phyloP scores from a whole-genome alignment of 2,113 vertebrate genomes.

The Apeltes quadracus region DNA sequence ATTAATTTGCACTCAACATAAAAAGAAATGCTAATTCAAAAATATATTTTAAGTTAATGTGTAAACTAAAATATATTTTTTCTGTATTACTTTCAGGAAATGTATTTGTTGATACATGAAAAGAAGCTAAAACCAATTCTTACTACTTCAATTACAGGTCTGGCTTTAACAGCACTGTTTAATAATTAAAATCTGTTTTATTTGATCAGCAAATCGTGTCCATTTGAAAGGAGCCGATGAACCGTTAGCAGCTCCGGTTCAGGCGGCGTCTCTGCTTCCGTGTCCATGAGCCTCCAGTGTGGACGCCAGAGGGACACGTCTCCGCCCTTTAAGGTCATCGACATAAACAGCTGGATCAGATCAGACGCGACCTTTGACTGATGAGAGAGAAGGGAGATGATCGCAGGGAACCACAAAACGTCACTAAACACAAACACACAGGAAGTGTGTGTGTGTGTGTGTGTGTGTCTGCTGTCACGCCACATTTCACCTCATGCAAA shows the following conservation, averaged over 20 bases:
- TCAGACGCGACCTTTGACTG: background rate
- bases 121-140: too few relatives aligned
- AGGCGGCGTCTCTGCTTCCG: background rate
- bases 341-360: background rate
- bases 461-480: constrained; percentile 34
- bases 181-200: too few relatives aligned
- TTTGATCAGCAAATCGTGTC: background rate
- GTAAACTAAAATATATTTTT: too few relatives aligned
- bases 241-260: background rate
- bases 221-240: background rate
- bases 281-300: constrained; percentile 12
- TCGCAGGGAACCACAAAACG: background rate
- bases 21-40: too few relatives aligned
- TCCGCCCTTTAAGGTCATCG: background rate
- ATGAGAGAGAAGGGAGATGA: background rate
- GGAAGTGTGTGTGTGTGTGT: background rate
- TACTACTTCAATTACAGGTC: too few relatives aligned
- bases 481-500: constrained; percentile 77
- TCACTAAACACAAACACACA: background rate
- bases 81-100: too few relatives aligned
- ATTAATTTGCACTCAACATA: background rate
- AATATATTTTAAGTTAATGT: too few relatives aligned
- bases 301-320: constrained; percentile 21
- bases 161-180: too few relatives aligned
- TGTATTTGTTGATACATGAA: too few relatives aligned